A percentile compares a stretch with the other conserved stretches of the same genome.
phyloP scores from a whole-genome alignment of 2,113 vertebrate genomes.

The Engystomops pustulosus region DNA sequence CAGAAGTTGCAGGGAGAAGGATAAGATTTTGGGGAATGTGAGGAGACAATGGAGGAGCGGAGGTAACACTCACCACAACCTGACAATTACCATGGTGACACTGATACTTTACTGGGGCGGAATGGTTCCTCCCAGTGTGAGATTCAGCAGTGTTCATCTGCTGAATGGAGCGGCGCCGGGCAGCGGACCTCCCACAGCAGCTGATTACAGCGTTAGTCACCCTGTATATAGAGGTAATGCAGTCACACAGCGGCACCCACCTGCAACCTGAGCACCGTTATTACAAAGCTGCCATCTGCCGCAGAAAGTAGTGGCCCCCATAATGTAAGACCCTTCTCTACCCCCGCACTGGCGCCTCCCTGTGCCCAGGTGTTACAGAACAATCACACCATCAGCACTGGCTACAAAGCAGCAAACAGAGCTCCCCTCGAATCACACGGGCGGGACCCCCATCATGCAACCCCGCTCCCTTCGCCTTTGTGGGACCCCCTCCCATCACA shows the following conservation, averaged over 20 bases:
- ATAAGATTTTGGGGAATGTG: constrained; percentile 1
- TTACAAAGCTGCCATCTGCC: too few relatives aligned
- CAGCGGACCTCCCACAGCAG: not conserved
- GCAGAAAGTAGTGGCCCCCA: too few relatives aligned
- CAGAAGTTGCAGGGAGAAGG: not conserved
- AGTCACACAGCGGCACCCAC: not conserved
- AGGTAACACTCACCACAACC: constrained; percentile 13
- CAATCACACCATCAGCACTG: not conserved
- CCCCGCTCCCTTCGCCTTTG: not conserved
- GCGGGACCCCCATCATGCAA: too few relatives aligned
- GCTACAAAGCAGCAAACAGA: not conserved
- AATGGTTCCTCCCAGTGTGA: not conserved
- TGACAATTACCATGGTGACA: constrained; percentile 18
- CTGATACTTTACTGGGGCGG: not conserved
- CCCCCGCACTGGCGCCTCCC: too few relatives aligned
- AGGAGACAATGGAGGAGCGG: constrained; percentile 14
- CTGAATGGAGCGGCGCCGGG: not conserved
- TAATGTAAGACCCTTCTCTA: not conserved
- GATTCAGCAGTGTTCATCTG: not conserved
- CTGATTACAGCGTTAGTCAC: not conserved
- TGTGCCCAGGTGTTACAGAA: not conserved
- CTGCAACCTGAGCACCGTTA: not conserved
- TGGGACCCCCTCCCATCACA: not conserved
- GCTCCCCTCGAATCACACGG: not conserved
- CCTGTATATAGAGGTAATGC: too few relatives aligned